Conservation (phyloP, 92 coral and sea anemone genomes). For the Actinernus sp. region DNA sequence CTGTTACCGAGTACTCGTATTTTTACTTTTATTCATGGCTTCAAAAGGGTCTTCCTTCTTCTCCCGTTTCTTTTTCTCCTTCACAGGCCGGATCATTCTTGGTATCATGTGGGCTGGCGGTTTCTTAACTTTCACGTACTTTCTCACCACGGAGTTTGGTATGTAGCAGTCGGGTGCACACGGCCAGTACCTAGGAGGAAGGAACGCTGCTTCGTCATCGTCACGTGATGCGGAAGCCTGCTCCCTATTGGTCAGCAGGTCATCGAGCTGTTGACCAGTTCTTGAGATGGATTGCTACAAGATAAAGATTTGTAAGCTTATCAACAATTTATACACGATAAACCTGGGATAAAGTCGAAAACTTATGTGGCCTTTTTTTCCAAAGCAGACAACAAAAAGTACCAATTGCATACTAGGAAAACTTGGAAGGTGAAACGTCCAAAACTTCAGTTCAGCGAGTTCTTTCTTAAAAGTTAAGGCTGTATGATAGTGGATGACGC, state of each 20-base stretch:
- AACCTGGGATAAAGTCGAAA: no score
- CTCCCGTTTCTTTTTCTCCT: slow-evolving; percentile 28
- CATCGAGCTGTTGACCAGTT: not conserved
- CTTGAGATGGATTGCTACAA: slow-evolving; percentile 8
- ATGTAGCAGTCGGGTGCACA: slow-evolving; percentile 96
- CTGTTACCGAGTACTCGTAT: not conserved
- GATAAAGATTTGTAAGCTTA: no score
- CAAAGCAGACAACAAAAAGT: no score
- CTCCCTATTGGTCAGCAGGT: not conserved
- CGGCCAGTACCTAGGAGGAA: slow-evolving; percentile 80
- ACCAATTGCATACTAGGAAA: no score
- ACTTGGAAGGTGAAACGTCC: no score
- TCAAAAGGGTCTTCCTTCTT: slow-evolving; percentile 12
- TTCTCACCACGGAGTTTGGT: slow-evolving; percentile 93
- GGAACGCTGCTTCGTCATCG: slow-evolving; percentile 15
- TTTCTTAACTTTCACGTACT: slow-evolving; percentile 36
- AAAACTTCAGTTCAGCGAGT: no score
- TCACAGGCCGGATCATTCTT: slow-evolving; percentile 21
- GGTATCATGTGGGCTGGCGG: slow-evolving; percentile 65
- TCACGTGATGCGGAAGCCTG: slow-evolving; percentile 3
- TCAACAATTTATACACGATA: no score
- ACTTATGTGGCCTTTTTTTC: no score
- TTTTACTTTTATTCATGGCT: slow-evolving; percentile 18
- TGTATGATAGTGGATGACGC: no score
- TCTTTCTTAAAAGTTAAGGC: no score